Percentiles rank a stretch among this genome's conserved stretches.
These are phyloP conservation scores for Lycopodina hypogea DNA, from an alignment of 37 sponge, comb jelly and placozoan genomes.

Conservation along the genomic window DNA sequence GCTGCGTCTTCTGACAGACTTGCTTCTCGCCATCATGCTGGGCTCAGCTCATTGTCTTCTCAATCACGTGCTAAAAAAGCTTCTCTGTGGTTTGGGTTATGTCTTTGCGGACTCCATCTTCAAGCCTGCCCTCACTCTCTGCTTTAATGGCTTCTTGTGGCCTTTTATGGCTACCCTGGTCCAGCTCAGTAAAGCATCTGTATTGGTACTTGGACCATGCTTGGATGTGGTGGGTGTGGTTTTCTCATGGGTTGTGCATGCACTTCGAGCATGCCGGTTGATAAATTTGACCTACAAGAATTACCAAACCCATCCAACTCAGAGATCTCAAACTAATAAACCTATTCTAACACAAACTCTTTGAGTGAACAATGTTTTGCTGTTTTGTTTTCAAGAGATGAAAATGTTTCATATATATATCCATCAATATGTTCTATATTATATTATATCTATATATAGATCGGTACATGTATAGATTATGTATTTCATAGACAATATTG, in stretches of 20 bases:
- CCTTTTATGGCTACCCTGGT: neutral
- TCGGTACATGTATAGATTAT: no score
- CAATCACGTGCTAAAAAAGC: slow-evolving; percentile 26
- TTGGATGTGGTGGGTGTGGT: slow-evolving; percentile 10
- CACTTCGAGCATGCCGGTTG: slow-evolving; percentile 21
- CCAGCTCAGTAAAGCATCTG: slow-evolving; percentile 9
- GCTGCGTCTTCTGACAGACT: slow-evolving; percentile 21
- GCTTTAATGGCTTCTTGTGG: slow-evolving; percentile 41
- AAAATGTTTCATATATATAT: no score
- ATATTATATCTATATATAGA: no score
- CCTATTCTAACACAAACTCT: no score
- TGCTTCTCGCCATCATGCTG: slow-evolving; percentile 25
- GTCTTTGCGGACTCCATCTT: slow-evolving; percentile 12
- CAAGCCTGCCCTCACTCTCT: slow-evolving; percentile 15
- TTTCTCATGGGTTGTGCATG: neutral
- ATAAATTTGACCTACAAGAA: neutral
- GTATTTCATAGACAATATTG: no score
- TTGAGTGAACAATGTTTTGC: no score
- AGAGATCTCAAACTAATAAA: no score
- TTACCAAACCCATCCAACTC: neutral
- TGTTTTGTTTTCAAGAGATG: no score
- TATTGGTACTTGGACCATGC: slow-evolving; percentile 8
- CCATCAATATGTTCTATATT: no score
- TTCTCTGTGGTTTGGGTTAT: slow-evolving; percentile 29
- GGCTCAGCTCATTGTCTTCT: slow-evolving; percentile 13